Conservation (phyloP, 2,888 invertebrate genomes). For the Conomelus anceps region DNA sequence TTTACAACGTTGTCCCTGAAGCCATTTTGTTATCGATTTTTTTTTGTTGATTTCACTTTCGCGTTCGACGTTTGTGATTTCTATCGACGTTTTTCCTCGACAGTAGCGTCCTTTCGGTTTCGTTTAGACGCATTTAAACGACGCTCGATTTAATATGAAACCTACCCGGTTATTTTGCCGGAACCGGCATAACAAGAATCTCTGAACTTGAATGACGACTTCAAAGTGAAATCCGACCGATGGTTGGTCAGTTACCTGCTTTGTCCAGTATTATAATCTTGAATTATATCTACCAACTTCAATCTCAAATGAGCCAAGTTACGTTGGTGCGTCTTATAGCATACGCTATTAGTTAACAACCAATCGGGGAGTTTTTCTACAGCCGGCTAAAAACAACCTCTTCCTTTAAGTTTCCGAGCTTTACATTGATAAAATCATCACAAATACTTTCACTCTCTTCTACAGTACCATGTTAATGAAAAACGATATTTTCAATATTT, state of each 20-base stretch:
- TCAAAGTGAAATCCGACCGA: not conserved
- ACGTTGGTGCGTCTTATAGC: not conserved
- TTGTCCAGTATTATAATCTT: not conserved
- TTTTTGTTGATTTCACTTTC: not conserved
- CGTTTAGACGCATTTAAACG: not conserved
- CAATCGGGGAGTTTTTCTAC: not conserved
- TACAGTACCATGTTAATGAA: too few relatives aligned
- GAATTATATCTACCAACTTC: not conserved
- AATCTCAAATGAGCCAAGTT: not conserved
- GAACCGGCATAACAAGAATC: not conserved
- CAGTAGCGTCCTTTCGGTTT: not conserved
- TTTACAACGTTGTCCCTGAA: not conserved
- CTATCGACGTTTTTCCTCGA: not conserved
- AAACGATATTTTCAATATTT: too few relatives aligned
- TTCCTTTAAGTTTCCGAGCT: not conserved
- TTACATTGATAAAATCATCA: not conserved
- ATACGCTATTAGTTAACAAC: not conserved
- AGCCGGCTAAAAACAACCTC: not conserved
- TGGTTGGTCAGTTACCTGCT: not conserved
- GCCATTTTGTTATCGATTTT: not conserved
- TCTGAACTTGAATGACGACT: not conserved
- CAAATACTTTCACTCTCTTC: not conserved
- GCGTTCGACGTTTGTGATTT: not conserved
- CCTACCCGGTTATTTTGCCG: not conserved
- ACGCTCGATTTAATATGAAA: not conserved